A percentile compares a stretch with the other conserved stretches of the same genome.
phyloP scores from a whole-genome alignment of 1,140 invertebrate species.

The Carcinoscorpius rotundicauda region DNA sequence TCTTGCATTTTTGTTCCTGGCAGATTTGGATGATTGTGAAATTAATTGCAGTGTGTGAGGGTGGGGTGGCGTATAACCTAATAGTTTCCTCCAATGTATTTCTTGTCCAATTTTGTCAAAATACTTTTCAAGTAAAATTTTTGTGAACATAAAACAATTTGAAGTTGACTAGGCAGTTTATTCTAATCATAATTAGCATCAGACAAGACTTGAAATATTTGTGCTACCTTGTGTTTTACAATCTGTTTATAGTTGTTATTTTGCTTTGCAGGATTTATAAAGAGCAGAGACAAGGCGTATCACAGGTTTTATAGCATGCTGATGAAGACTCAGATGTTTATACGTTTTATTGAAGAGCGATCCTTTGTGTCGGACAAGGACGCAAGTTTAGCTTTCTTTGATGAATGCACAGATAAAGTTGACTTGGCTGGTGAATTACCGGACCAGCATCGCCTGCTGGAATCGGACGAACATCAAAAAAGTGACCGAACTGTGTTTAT shows the following conservation, averaged over 20 bases:
- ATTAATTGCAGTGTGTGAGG: too few relatives aligned
- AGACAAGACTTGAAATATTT: too few relatives aligned
- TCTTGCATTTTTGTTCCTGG: not conserved
- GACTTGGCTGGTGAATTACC: slow-evolving; percentile 33
- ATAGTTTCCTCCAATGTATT: too few relatives aligned
- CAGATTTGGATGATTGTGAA: too few relatives aligned
- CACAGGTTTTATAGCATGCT: slow-evolving; percentile 81
- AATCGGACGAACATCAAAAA: slow-evolving; percentile 55
- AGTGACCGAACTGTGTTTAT: slow-evolving; percentile 92
- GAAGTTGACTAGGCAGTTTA: too few relatives aligned
- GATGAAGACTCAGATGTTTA: slow-evolving; percentile 94
- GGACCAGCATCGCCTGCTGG: slow-evolving; percentile 49
- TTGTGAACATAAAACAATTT: too few relatives aligned
- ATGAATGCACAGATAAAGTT: slow-evolving; percentile 83
- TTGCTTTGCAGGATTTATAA: slow-evolving; percentile 41
- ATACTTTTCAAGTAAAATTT: too few relatives aligned
- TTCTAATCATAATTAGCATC: too few relatives aligned
- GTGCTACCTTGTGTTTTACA: too few relatives aligned
- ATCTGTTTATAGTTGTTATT: slow-evolving; percentile 3
- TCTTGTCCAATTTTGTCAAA: too few relatives aligned
- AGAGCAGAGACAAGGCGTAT: slow-evolving; percentile 60
- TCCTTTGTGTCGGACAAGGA: slow-evolving; percentile 97
- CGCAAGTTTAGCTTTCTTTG: slow-evolving; percentile 86
- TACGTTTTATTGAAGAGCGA: slow-evolving; percentile 94
- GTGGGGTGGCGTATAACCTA: too few relatives aligned